Conservation (phyloP, 2,797 vertebrate species). For the Kryptopterus vitreolus region DNA sequence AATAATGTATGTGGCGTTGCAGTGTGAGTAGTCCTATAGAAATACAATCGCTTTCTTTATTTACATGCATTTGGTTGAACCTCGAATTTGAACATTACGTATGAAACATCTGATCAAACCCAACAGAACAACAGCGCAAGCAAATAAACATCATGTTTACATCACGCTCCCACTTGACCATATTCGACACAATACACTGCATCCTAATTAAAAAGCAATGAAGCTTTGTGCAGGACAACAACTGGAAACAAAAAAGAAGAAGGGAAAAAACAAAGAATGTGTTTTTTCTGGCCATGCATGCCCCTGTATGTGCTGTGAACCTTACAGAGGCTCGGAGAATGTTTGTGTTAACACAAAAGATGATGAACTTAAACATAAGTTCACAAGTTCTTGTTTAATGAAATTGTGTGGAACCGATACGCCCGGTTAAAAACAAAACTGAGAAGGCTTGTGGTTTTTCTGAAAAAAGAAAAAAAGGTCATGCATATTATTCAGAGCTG, state of each 20-base stretch:
- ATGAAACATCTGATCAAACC: too few species aligned
- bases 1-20: not conserved
- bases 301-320: not conserved
- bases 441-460: conserved; percentile 88
- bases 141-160: not conserved
- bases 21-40: not conserved
- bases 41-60: too few species aligned
- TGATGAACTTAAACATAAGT: conserved; percentile 54
- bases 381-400: too few species aligned
- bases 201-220: not conserved
- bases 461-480: conserved; percentile 48
- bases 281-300: not conserved
- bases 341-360: conserved; percentile 55
- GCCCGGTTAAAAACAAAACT: conserved; percentile 90
- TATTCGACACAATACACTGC: not conserved
- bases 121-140: not conserved
- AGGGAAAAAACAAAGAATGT: not conserved
- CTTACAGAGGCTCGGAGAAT: conserved; percentile 46
- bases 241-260: too few species aligned
- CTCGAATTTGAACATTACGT: not conserved
- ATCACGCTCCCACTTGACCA: not conserved
- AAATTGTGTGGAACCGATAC: too few species aligned
- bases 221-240: not conserved
- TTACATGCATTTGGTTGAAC: too few species aligned
- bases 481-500: conserved; percentile 49